Percentiles rank a stretch among this genome's conserved stretches.
These are phyloP conservation scores for Heteromyza rotundicornis DNA, from an alignment of 2,888 invertebrate genomes.

Conservation along the genomic window DNA sequence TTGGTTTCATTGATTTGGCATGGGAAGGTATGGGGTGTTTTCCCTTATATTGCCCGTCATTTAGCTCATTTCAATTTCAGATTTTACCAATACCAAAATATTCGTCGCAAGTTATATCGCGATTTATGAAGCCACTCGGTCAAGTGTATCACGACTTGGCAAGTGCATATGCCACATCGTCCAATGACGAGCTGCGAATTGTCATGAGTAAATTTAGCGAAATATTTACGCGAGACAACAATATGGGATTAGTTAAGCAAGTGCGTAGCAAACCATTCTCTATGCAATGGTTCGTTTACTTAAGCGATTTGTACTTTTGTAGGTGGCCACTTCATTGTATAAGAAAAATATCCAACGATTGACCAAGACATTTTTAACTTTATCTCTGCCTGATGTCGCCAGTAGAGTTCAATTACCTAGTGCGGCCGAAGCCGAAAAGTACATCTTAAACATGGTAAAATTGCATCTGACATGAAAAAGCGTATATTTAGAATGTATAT, in stretches of 20 bases:
- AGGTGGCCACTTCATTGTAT: conserved; percentile 87
- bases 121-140: conserved; percentile 84
- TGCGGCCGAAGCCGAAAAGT: conserved; percentile 88
- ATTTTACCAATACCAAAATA: conserved; percentile 82
- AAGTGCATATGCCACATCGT: conserved; percentile 78
- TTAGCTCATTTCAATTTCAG: conserved; percentile 53
- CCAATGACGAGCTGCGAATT: conserved; percentile 72
- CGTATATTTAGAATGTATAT: no score
- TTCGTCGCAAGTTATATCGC: conserved; percentile 85
- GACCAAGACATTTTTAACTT: conserved; percentile 79
- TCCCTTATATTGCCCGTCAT: no score
- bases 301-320: conserved; percentile 37
- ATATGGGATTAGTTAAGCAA: conserved; percentile 81
- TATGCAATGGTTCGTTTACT: not conserved
- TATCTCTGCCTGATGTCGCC: conserved; percentile 74
- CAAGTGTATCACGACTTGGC: conserved; percentile 88
- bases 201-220: conserved; percentile 81
- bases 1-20: conserved; percentile 88
- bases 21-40: conserved; percentile 76
- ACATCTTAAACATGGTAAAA: conserved; percentile 91
- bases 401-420: conserved; percentile 85
- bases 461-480: no score
- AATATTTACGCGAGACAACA: conserved; percentile 77
- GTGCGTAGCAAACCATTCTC: conserved; percentile 49
- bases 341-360: conserved; percentile 96